Conservation (phyloP, 2,888 invertebrate species). For the Drosophila incognita region DNA sequence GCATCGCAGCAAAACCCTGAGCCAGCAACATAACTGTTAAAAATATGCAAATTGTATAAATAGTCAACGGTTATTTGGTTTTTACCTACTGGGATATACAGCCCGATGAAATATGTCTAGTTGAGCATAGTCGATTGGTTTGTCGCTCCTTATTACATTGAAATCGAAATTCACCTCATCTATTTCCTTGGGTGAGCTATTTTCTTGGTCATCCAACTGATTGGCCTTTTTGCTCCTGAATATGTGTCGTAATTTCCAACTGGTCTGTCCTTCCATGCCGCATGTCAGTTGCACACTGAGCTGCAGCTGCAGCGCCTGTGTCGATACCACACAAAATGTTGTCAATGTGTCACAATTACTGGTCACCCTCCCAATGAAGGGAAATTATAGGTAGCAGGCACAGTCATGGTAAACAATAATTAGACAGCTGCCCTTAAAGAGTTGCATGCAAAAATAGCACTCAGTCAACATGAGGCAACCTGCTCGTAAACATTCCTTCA, state of each 20-base stretch:
- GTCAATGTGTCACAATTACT: slow-evolving; percentile 9
- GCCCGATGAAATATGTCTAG: slow-evolving; percentile 86
- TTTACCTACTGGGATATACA: slow-evolving; percentile 84
- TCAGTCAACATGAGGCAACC: slow-evolving; percentile 52
- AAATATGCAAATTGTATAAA: not conserved
- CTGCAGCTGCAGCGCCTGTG: slow-evolving; percentile 5
- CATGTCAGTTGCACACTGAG: slow-evolving; percentile 47
- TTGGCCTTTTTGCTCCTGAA: slow-evolving; percentile 16
- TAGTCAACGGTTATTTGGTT: accelerated
- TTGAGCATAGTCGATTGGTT: slow-evolving; percentile 37
- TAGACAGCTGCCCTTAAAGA: slow-evolving; percentile 27
- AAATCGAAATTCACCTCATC: slow-evolving; percentile 29
- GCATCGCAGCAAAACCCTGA: slow-evolving; percentile 86
- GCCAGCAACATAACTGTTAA: slow-evolving; percentile 85
- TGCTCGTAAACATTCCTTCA: slow-evolving; percentile 31
- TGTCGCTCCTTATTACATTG: slow-evolving; percentile 35
- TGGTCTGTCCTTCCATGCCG: slow-evolving; percentile 61
- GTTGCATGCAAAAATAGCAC: not conserved
- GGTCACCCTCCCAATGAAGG: slow-evolving; percentile 37
- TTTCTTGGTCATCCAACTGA: slow-evolving; percentile 2
- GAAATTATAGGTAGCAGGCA: slow-evolving; percentile 46
- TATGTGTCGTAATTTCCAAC: slow-evolving; percentile 47
- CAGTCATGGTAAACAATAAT: slow-evolving; percentile 66
- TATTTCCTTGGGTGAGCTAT: slow-evolving; percentile 13
- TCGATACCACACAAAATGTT: not conserved